These are phyloP conservation scores for Pachycephala philippinensis DNA, from an alignment of 2,113 vertebrate genomes.

Conservation along the genomic window DNA sequence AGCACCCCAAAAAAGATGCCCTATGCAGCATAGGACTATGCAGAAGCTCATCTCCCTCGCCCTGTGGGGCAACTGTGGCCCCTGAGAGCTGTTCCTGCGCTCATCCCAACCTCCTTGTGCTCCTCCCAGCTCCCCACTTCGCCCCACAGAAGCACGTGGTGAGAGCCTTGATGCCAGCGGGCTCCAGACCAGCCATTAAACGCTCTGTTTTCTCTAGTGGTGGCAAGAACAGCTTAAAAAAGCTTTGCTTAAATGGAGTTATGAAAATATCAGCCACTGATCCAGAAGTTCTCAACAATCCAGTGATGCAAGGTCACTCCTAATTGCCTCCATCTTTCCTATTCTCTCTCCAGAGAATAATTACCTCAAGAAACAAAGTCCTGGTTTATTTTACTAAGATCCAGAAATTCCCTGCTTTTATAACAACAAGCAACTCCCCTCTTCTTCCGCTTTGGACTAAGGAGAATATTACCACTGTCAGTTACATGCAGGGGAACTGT, in stretches of 20 bases:
- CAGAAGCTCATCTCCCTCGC: neutral
- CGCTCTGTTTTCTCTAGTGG: slow-evolving; percentile 1
- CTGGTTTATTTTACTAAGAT: slow-evolving; percentile 80
- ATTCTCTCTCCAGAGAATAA: slow-evolving; percentile 75
- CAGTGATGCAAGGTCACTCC: slow-evolving; percentile 68
- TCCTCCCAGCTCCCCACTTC: neutral
- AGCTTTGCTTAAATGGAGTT: slow-evolving; percentile 59
- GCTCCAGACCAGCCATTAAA: neutral
- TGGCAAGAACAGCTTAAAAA: slow-evolving; percentile 50
- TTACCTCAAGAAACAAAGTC: slow-evolving; percentile 78
- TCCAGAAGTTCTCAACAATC: slow-evolving; percentile 75
- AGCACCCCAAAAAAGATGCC: neutral
- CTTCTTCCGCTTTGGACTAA: slow-evolving; percentile 66
- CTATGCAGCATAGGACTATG: rapidly evolving
- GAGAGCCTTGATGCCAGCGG: neutral
- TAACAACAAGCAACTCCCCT: slow-evolving; percentile 67
- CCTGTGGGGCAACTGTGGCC: rapidly evolving
- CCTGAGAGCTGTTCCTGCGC: neutral
- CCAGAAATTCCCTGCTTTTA: slow-evolving; percentile 70
- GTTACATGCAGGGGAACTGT: slow-evolving; percentile 11
- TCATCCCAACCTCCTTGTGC: rapidly evolving
- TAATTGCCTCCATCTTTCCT: slow-evolving; percentile 79
- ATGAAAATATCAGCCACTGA: slow-evolving; percentile 73
- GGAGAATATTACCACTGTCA: slow-evolving; percentile 53
- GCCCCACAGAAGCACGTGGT: neutral